A percentile compares a stretch with the other conserved stretches of the same genome.
phyloP scores from a whole-genome alignment of 2,113 vertebrate genomes.

The Nicator chloris region DNA sequence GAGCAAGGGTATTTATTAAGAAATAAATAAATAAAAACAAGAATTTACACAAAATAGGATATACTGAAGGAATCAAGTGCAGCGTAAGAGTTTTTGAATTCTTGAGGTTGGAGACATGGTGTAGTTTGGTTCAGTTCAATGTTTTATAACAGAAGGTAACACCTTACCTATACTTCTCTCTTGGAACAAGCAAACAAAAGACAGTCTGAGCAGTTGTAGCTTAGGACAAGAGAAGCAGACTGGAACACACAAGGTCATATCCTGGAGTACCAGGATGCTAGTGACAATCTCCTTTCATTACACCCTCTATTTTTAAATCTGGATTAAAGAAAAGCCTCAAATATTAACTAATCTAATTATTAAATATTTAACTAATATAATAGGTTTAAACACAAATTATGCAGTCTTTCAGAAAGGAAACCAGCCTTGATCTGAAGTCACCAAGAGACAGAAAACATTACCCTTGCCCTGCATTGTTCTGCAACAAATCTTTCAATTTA shows the following conservation, averaged over 20 bases:
- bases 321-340: neutral
- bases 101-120: neutral
- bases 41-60: neutral
- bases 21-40: neutral
- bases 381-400: neutral
- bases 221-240: neutral
- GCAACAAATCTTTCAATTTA: neutral
- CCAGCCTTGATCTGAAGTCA: neutral
- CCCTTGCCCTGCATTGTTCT: neutral
- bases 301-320: neutral
- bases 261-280: neutral
- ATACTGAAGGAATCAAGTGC: neutral
- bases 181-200: neutral
- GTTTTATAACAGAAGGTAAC: neutral
- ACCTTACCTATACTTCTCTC: neutral
- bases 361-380: neutral
- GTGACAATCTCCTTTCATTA: neutral
- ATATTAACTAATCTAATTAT: neutral
- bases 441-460: neutral
- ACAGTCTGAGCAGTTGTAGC: neutral
- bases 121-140: neutral
- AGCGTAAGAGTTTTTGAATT: rapidly evolving
- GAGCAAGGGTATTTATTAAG: neutral
- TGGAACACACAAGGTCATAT: neutral
- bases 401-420: neutral